Base-by-base conservation (phyloP, 2,113 vertebrate genomes). In the Silurus glanis region DNA sequence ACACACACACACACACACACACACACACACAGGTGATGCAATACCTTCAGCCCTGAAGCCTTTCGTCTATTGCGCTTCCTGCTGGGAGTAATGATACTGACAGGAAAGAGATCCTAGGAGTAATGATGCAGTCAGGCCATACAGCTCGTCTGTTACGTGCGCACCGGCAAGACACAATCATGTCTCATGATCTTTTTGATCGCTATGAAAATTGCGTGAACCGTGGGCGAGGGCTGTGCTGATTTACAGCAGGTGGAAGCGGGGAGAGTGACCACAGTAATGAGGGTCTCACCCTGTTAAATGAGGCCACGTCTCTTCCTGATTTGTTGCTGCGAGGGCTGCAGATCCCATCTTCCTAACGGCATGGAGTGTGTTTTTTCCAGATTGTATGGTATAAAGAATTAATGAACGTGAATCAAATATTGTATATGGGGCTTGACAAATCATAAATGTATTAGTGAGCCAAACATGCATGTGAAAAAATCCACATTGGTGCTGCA, bases 201-300 rank as follows among this genome's bases (percentile, higher is more conserved):
- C 19, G 25, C 49, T 67, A 12, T 51, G 51, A 64, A 83, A 64
- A 82, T 56, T 88, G 58, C 87, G 82, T 59, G 19, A 55, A 69
- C 89, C 78, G 90, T 93, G 87, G 91, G 93, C 86, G 89, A 91
- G 83, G 88, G 88, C 86, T 61, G 17, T 84, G 88, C 81, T 83
- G 89, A 91, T 90, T 87, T 86, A 87, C 89, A 87, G 91, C 93
- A 94, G 92, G 92, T 93, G 93, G 85, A 89, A 82, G 55, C 71
- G 89, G 86, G 88, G 88, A 90, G 88, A 93, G 90, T 80, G 90
- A 87, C 86, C 89, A 87, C 86, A 79, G 87, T 94, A 94, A 95
- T 94, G 92, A 94, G 91, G 85, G 84, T 62, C 86, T 85, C 87
- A 88, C 85, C 83, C 84, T 89, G 91, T 88, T 91, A 92, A 94